phyloP scores from a whole-genome alignment of 2,113 vertebrate species.

The Chaenogobius annularis region DNA sequence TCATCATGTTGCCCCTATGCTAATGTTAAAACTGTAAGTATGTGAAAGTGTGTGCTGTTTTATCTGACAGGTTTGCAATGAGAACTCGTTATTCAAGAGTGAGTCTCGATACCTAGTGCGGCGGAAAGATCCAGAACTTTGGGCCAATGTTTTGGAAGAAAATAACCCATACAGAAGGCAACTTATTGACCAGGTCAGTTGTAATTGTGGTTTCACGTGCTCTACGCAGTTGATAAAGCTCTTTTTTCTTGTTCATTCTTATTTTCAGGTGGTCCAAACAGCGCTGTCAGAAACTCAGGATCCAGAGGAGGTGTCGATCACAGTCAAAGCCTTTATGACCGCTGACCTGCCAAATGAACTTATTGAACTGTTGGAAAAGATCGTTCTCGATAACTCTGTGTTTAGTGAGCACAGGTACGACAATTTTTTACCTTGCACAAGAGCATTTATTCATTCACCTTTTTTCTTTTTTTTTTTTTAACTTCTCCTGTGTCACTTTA shows the following conservation, averaged over 20 bases:
- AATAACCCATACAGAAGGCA: conserved; percentile 84
- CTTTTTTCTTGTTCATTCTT: no score
- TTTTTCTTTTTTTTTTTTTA: not conserved
- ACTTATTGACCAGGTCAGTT: conserved; percentile 87
- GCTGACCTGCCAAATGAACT: conserved; percentile 91
- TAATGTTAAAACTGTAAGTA: not conserved
- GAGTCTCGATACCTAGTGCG: conserved; percentile 88
- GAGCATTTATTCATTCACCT: not conserved
- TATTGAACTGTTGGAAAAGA: conserved; percentile 91
- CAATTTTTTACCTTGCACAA: not conserved
- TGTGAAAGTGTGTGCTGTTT: not conserved
- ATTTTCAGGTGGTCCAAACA: conserved; percentile 87
- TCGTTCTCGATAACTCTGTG: conserved; percentile 90
- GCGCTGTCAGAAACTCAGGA: conserved; percentile 91
- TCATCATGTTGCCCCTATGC: not conserved
- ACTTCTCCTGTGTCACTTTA: not conserved
- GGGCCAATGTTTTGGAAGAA: conserved; percentile 88
- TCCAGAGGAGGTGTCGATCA: conserved; percentile 90
- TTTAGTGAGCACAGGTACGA: conserved; percentile 90
- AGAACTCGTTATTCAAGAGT: conserved; percentile 92
- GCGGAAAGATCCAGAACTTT: conserved; percentile 90
- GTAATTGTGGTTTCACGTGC: not conserved
- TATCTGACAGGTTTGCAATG: conserved; percentile 86
- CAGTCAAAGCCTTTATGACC: conserved; percentile 93
- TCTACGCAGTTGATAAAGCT: no score